Percentiles rank a stretch among this genome's conserved stretches.
Conservation (phyloP, 2,797 vertebrate species). For the Phalanger gymnotis region DNA sequence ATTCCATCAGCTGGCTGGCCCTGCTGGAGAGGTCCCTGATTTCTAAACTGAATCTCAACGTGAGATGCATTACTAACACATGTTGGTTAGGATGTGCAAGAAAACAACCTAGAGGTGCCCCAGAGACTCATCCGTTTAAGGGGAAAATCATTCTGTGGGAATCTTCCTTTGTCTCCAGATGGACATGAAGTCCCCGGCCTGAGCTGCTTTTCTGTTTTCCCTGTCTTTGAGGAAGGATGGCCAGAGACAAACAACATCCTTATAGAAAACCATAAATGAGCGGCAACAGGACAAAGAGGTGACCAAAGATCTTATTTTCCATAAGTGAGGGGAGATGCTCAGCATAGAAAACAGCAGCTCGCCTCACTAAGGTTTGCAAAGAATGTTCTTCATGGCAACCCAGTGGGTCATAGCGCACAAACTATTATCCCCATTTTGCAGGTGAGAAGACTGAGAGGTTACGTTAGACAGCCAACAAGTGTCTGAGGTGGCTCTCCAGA, state of each 20-base stretch:
- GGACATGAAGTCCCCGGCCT: no score
- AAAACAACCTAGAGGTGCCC: background rate
- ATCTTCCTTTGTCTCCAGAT: background rate
- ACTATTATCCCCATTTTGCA: background rate
- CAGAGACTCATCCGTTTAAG: background rate
- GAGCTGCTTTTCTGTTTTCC: background rate
- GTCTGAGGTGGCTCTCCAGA: background rate
- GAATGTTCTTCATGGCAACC: background rate
- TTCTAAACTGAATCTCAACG: background rate
- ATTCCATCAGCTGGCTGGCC: background rate
- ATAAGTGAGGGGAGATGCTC: background rate
- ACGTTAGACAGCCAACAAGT: background rate
- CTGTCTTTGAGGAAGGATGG: background rate
- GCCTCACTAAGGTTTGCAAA: background rate
- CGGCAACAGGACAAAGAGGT: background rate
- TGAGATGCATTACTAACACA: background rate
- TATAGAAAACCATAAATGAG: background rate
- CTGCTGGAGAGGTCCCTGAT: background rate
- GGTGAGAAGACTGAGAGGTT: background rate
- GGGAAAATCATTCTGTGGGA: background rate
- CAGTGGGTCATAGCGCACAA: background rate
- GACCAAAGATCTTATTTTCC: no score
- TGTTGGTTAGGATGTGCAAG: background rate
- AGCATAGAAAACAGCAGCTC: background rate
- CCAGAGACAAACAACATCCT: background rate